phyloP scores from a whole-genome alignment of 2,888 invertebrate species.

The Stenolophus ochropezus region DNA sequence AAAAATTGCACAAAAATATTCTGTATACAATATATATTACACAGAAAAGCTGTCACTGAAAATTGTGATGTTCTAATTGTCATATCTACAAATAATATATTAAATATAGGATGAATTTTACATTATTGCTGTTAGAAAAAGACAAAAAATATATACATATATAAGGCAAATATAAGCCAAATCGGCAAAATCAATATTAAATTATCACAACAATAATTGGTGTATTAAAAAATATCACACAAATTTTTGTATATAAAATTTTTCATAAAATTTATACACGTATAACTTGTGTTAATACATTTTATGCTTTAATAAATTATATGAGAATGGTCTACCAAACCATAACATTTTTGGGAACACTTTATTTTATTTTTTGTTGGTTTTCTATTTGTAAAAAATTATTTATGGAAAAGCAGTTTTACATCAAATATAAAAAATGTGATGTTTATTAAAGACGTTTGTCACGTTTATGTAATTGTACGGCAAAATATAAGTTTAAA shows the following conservation, averaged over 20 bases:
- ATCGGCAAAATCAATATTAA: background rate
- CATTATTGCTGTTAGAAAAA: slow-evolving; percentile 25
- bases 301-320: background rate
- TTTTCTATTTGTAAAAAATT: too few relatives aligned
- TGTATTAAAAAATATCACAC: slow-evolving; percentile 19
- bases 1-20: slow-evolving; percentile 33
- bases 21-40: background rate
- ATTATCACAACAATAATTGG: slow-evolving; percentile 24
- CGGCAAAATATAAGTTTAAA: too few relatives aligned
- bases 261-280: slow-evolving; percentile 35
- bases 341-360: too few relatives aligned
- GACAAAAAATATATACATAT: slow-evolving; percentile 12
- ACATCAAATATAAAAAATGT: too few relatives aligned
- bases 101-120: background rate
- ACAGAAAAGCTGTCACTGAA: slow-evolving; percentile 14
- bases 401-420: too few relatives aligned
- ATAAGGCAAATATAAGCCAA: background rate
- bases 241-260: slow-evolving; percentile 43
- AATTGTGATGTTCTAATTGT: background rate
- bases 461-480: too few relatives aligned
- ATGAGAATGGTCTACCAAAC: too few relatives aligned
- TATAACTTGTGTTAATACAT: slow-evolving; percentile 29
- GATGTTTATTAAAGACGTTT: too few relatives aligned
- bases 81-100: background rate
- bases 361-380: too few relatives aligned